Evolutionary conservation across 2,888 invertebrate genomes (phyloP), one percentile per base, ranked within the genome.

Genomic region (Pheosia gnoma): DNA sequence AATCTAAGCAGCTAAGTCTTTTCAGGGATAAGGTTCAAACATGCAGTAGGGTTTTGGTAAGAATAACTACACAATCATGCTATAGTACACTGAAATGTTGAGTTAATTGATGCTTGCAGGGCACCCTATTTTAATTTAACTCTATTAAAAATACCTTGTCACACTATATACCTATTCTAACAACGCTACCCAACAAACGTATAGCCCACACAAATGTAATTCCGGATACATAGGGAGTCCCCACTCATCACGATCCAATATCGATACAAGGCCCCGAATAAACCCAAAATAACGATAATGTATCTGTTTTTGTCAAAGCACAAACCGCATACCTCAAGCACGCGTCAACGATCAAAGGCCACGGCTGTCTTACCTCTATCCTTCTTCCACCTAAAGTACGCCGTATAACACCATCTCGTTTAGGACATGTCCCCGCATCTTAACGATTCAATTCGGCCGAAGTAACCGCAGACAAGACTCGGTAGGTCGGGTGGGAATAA

Each of bases 371-470:
- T 68, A 67, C 63, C 62, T 68, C 66, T 63, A 62, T 81, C 78
- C 70, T 66, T 68, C 64, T 77, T 69, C 59, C 59, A 71, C 72
- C 36, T 68, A 63, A 74, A 71, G 59, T 61, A 63, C 61, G 64
- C 66, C 67, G 61, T 70, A 67, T 67, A 70, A 68, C 62, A 74
- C 77, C 72, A 76, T 75, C 74, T 75, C 78, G 70, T 77, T 76
- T 59, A 68, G 67, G 61, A 65, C 63, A 73, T 70, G 77, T 80
- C 73, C 68, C 72, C 73, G 78, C 79, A 77, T 86, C 83, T 85
- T 85, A 80, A 80, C 79, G 79, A 81, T 81, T 86, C 79, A 78
- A 81, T 85, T 82, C 80, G 71, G 78, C 72, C 69, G 72, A 73
- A 80, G 74, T 77, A 78, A 83, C 84, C 83, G 70, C 83, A 82